Evolutionary conservation across 2,113 vertebrate species (phyloP).

Genomic region (Phalacrocorax carbo): DNA sequence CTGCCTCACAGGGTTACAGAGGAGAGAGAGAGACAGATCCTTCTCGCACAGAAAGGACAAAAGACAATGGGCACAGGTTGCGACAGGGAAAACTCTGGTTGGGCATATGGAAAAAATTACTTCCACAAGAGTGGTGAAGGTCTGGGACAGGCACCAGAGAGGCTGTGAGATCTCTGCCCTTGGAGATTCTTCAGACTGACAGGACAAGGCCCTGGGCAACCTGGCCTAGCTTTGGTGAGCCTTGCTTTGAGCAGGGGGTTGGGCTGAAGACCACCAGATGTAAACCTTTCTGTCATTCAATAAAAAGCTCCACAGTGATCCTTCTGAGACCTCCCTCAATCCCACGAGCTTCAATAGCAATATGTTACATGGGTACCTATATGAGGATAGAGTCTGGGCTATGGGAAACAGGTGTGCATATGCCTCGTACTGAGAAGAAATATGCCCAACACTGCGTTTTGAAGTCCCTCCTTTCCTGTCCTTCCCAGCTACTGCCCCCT

Average conservation of each 20-base stretch:
- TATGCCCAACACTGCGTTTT: neutral
- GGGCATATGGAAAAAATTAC: neutral
- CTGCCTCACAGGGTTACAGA: neutral
- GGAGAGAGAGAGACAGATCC: neutral
- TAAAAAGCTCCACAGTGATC: neutral
- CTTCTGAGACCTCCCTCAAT: neutral
- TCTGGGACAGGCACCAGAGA: neutral
- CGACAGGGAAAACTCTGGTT: neutral
- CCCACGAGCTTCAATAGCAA: neutral
- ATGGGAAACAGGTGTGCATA: neutral
- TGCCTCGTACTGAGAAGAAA: neutral
- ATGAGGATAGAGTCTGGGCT: neutral
- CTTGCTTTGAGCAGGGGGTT: neutral
- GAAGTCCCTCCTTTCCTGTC: neutral
- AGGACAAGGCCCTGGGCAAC: neutral
- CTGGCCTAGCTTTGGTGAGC: neutral
- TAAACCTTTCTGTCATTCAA: neutral
- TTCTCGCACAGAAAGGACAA: neutral
- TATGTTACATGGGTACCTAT: fast-evolving
- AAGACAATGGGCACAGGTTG: neutral
- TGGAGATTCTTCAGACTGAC: neutral
- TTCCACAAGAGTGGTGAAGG: neutral
- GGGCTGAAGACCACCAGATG: neutral
- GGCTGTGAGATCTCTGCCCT: neutral
- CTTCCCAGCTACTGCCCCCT: neutral